Percentiles rank a stretch among this genome's conserved stretches.
These are phyloP conservation scores for Limenitis camilla DNA, from an alignment of 2,888 invertebrate genomes.

Conservation along the genomic window DNA sequence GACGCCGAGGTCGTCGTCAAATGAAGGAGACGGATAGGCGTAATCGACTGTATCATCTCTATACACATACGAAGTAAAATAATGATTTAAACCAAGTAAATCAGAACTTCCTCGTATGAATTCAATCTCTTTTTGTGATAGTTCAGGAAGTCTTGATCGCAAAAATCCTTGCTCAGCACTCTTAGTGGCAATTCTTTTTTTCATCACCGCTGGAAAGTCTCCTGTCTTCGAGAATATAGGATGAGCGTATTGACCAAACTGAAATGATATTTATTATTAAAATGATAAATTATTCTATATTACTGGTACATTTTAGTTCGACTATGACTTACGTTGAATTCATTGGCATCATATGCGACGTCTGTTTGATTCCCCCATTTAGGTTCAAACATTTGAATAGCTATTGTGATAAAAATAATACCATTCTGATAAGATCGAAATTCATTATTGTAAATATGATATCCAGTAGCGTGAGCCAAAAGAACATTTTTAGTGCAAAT, in stretches of 20 bases:
- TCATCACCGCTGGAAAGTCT: conserved; percentile 76
- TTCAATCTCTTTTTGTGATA: conserved; percentile 50
- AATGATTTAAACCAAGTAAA: conserved; percentile 75
- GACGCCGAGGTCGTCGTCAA: conserved; percentile 31
- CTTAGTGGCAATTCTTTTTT: conserved; percentile 62
- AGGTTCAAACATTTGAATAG: conserved; percentile 68
- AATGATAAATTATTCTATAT: conserved; percentile 30
- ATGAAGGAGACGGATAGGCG: conserved; percentile 29
- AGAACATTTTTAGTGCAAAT: conserved; percentile 61
- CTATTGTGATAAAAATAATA: conserved; percentile 61
- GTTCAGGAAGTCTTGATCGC: conserved; percentile 53
- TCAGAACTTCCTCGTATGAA: conserved; percentile 42
- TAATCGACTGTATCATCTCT: conserved; percentile 33
- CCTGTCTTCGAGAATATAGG: conserved; percentile 75
- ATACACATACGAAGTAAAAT: conserved; percentile 58
- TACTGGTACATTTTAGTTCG: neutral
- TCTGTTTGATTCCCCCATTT: conserved; percentile 48
- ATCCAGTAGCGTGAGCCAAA: conserved; percentile 68
- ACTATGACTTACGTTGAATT: conserved; percentile 23
- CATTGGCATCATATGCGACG: conserved; percentile 59
- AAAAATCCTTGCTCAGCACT: conserved; percentile 63
- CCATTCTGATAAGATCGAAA: conserved; percentile 49
- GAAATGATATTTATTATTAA: conserved; percentile 33
- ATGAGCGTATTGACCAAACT: conserved; percentile 74
- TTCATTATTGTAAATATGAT: conserved; percentile 48